Conservation (phyloP, 2,113 vertebrate species). For the Anhinga rufa region DNA sequence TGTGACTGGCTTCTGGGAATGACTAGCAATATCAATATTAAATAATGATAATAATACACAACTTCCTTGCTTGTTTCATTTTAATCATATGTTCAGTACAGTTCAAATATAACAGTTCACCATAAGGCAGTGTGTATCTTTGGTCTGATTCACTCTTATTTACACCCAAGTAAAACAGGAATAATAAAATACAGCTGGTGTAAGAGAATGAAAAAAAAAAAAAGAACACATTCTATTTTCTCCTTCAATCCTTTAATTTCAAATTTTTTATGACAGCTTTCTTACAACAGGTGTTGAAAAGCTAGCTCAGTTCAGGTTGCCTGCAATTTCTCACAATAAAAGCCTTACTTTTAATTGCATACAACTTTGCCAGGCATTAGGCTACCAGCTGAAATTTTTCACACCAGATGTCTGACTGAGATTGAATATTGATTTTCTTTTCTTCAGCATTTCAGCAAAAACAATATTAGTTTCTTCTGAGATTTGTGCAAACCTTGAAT, state of each 20-base stretch:
- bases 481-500: background rate
- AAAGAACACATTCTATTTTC: background rate
- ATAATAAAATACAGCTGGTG: background rate
- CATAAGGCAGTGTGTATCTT: background rate
- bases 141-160: background rate
- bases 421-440: slow-evolving; percentile 38
- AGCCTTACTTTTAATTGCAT: background rate
- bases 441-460: background rate
- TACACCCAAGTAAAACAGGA: background rate
- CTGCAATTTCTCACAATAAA: background rate
- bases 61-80: background rate
- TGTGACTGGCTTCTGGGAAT: background rate
- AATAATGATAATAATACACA: background rate
- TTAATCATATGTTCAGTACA: background rate
- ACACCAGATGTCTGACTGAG: background rate
- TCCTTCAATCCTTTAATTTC: background rate
- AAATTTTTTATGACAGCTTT: background rate
- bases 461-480: background rate
- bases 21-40: background rate
- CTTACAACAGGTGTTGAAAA: background rate
- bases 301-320: background rate
- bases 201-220: background rate
- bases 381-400: slow-evolving; percentile 21
- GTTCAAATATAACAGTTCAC: background rate
- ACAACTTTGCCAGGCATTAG: background rate